A percentile compares a stretch with the other conserved stretches of the same genome.
These are phyloP conservation scores for Limnephilus marmoratus DNA, from an alignment of 2,888 invertebrate species.

Conservation along the genomic window DNA sequence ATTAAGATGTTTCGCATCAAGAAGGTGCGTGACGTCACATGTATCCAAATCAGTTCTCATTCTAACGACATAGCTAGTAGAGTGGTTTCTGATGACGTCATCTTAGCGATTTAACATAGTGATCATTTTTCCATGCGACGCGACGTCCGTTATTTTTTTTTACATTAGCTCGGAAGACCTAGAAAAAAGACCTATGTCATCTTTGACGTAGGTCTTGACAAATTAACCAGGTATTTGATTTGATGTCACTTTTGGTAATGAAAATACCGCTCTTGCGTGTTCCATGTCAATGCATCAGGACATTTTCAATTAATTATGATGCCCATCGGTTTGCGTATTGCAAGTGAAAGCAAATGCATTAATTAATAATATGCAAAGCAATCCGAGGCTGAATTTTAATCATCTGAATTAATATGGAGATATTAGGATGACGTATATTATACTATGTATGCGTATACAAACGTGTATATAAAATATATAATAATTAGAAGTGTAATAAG, in stretches of 20 bases:
- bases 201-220: too few species aligned
- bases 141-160: too few species aligned
- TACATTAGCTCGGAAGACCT: too few species aligned
- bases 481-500: neutral
- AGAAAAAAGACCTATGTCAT: too few species aligned
- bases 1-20: too few species aligned
- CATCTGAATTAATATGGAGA: neutral
- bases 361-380: neutral
- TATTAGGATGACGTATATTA: neutral
- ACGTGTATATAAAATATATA: too few species aligned
- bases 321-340: conserved; percentile 36
- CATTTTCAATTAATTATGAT: conserved; percentile 2
- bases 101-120: too few species aligned
- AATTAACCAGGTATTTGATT: neutral
- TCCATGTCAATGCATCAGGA: neutral
- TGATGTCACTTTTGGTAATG: neutral
- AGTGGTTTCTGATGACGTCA: too few species aligned
- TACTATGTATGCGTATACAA: neutral
- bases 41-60: too few species aligned
- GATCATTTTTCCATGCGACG: too few species aligned
- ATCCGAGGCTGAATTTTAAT: neutral
- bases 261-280: neutral
- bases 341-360: conserved; percentile 42
- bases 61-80: too few species aligned
- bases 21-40: too few species aligned